These are phyloP conservation scores for Sarcophaga subvicina DNA, from an alignment of 2,888 invertebrate genomes.

Conservation along the genomic window DNA sequence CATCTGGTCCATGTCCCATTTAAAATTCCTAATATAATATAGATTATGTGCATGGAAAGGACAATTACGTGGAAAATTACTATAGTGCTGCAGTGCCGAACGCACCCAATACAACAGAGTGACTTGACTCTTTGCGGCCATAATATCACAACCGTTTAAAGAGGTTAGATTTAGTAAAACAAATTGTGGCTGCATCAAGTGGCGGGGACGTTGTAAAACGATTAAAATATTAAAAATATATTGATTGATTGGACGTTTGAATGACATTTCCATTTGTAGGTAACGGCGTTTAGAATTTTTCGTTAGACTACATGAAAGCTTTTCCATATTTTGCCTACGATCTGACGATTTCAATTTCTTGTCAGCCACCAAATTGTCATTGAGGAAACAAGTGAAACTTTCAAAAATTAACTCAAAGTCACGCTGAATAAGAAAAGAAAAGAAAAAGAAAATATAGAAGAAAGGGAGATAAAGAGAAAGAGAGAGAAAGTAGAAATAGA, in stretches of 20 bases:
- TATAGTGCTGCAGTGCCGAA: constrained; percentile 64
- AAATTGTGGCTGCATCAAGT: constrained; percentile 14
- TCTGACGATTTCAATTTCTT: background rate
- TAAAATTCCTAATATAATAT: constrained; percentile 69
- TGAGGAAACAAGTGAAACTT: constrained; percentile 54
- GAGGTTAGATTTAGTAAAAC: constrained; percentile 65
- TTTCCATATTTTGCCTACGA: constrained; percentile 37
- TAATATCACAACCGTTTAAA: constrained; percentile 70
- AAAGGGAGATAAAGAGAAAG: constrained; percentile 28
- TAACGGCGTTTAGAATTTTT: constrained; percentile 67
- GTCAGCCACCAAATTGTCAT: constrained; percentile 28
- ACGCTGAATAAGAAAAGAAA: constrained; percentile 23
- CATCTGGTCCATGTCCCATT: constrained; percentile 68
- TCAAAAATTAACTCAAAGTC: constrained; percentile 55
- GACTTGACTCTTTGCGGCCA: constrained; percentile 70
- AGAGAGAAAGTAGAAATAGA: constrained; percentile 2
- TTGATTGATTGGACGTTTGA: constrained; percentile 57
- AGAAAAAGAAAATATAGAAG: constrained; percentile 16
- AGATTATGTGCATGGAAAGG: constrained; percentile 59
- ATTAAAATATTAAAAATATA: constrained; percentile 66
- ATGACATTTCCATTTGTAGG: constrained; percentile 68
- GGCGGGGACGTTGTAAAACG: constrained; percentile 56
- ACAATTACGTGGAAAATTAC: constrained; percentile 67
- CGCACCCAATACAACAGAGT: constrained; percentile 68
- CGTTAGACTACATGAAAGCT: constrained; percentile 67